Base-by-base conservation (phyloP, 2,113 vertebrate genomes). In the Rhinolophus sinicus region DNA sequence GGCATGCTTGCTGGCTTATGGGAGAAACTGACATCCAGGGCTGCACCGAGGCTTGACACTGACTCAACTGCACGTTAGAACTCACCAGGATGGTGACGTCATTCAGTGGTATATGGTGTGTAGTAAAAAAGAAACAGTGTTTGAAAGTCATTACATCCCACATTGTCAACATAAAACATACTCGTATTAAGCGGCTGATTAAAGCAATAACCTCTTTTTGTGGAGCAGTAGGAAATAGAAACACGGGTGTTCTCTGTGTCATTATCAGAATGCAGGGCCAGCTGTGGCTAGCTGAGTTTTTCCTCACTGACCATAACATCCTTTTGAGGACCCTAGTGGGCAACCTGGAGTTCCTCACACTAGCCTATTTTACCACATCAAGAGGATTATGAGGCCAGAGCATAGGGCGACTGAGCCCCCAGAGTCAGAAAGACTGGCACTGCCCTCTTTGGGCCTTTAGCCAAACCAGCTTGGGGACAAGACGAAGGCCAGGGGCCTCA, bases 401-500 rank as follows among this genome's bases (percentile, higher is more conserved):
- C 47, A 93, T 35, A 72, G 54, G 77, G 47, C 6, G 2, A 81
- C 18, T 9, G 5, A 88, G 47, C 22, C 16, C 81, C 33, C 11
- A 30, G 82, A 83, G 78, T 76, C 50, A 86, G 89, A 62, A 12
- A 81, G 88, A n/a, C 78, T 88, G 64, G 10, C 88, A 72, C 77
- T 86, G 40, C 88, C 85, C 72, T 96, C 84, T 94, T 90, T 93
- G 90, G 81, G 80, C 26, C 81, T 96, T 35, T 67, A 67, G 69
- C 40, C 60, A 98, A 96, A 95, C 56, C 54, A 70, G 14, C 40
- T 85, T 40, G 69, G 28, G 30, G 38, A 90, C 2, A 90, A 22
- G 40, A 47, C 8, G 15, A 72, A 69, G 52, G 44, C 38, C 21
- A 50, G 35, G 90, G 54, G 5, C 28, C 88, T 89, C 62, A 78